Evolutionary conservation across 2,113 vertebrate genomes (phyloP).

Genomic region (Clupea harengus): DNA sequence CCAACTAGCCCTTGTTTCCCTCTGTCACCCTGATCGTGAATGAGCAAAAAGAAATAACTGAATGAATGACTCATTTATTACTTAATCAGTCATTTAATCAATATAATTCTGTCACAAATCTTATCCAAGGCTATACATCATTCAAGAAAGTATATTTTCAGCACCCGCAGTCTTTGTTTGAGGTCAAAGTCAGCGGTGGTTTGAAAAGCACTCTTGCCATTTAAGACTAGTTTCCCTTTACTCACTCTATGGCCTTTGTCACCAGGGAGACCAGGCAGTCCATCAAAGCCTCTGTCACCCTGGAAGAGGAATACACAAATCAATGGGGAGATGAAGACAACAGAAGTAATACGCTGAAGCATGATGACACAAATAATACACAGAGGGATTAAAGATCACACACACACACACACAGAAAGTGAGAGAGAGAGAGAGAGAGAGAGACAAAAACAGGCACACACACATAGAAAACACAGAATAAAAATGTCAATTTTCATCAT

Average conservation of each 20-base stretch:
- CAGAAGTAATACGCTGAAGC: neutral
- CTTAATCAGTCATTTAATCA: neutral
- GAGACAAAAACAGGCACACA: neutral
- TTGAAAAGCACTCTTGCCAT: slow-evolving; percentile 2
- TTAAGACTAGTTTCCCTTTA: slow-evolving; percentile 22
- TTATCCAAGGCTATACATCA: neutral
- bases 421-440: neutral
- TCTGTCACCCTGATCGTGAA: slow-evolving; percentile 77
- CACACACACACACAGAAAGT: neutral
- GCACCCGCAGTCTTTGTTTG: neutral
- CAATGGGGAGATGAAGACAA: slow-evolving; percentile 32
- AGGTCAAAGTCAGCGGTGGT: neutral
- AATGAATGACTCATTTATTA: neutral
- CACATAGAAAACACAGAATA: neutral
- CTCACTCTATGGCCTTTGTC: slow-evolving; percentile 83
- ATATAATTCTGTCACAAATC: neutral
- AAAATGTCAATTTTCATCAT: neutral
- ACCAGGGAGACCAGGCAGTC: slow-evolving; percentile 85
- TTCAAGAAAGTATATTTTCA: neutral
- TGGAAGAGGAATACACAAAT: slow-evolving; percentile 59
- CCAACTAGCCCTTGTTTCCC: slow-evolving; percentile 79
- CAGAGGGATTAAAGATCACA: neutral
- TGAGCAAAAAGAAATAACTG: slow-evolving; percentile 41
- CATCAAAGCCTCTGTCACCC: slow-evolving; percentile 91
- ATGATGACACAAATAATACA: neutral